Evolutionary conservation across 1,140 invertebrate species (phyloP).

Genomic region (Cydia amplana): DNA sequence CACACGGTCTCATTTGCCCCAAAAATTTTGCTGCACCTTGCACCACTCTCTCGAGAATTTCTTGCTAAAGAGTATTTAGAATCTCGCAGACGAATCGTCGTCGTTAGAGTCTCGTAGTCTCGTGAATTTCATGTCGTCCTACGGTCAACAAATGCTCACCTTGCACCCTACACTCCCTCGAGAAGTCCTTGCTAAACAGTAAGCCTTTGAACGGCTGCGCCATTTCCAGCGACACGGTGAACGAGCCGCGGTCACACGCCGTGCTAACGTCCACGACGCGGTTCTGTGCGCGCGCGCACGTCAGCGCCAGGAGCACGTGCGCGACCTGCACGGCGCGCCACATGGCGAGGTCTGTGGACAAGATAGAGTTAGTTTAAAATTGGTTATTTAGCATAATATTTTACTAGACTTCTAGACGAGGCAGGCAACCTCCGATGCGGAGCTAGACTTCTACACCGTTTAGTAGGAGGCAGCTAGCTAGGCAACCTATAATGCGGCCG

Average conservation of each 20-base stretch:
- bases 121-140: constrained; percentile 64
- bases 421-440: no score
- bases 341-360: constrained; percentile 49
- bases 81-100: no score
- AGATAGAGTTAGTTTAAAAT: neutral
- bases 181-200: constrained; percentile 85
- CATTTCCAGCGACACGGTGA: constrained; percentile 80
- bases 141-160: constrained; percentile 72
- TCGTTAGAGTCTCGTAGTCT: no score
- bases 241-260: constrained; percentile 79
- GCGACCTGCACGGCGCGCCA: constrained; percentile 59
- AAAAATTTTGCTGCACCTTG: no score
- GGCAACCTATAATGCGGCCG: no score
- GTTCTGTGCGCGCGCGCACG: constrained; percentile 49
- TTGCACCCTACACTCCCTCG: constrained; percentile 82
- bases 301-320: constrained; percentile 42
- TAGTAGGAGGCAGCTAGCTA: no score
- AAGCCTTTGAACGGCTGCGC: constrained; percentile 84
- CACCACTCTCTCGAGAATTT: neutral
- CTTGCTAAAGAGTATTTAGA: constrained; percentile 65
- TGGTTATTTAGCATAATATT: no score
- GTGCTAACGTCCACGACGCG: constrained; percentile 72
- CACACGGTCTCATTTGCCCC: no score
- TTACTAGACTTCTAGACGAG: no score
- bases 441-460: no score